These are phyloP conservation scores for Dicyrtomina minuta DNA, from an alignment of 2,888 invertebrate genomes.

Conservation along the genomic window DNA sequence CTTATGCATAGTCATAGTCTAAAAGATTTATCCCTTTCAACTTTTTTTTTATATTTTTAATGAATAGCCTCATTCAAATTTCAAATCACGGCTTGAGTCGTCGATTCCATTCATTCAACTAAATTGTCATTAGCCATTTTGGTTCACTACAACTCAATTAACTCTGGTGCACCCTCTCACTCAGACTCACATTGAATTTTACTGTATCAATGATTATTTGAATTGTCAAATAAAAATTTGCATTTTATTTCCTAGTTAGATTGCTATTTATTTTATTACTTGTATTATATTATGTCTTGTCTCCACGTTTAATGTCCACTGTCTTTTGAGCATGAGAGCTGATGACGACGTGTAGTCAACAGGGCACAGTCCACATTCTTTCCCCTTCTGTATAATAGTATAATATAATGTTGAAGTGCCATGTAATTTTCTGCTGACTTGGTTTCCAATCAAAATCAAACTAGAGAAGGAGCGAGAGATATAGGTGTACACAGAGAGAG, in stretches of 20 bases:
- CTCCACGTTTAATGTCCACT: no score
- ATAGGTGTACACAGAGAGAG: no score
- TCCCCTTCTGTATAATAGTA: no score
- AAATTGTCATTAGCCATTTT: slow-evolving; percentile 18
- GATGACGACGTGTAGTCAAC: no score
- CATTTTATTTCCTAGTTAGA: slow-evolving; percentile 6
- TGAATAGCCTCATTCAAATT: slow-evolving; percentile 22
- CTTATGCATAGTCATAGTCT: not conserved
- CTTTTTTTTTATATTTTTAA: slow-evolving; percentile 7
- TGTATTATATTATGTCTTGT: no score
- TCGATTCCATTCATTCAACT: not conserved
- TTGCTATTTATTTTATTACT: not conserved
- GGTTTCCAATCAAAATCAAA: no score
- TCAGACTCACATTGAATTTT: not conserved
- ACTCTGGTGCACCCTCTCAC: not conserved
- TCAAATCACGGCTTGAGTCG: slow-evolving; percentile 6
- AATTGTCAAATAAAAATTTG: no score
- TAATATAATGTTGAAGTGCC: no score
- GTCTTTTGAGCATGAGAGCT: no score
- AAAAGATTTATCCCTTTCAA: not conserved
- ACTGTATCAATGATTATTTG: slow-evolving; percentile 9
- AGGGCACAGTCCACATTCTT: no score
- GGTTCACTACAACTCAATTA: slow-evolving; percentile 20
- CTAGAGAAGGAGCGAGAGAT: no score
- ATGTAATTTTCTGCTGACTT: no score